Percentiles rank a stretch among this genome's conserved stretches.
phyloP scores from a whole-genome alignment of 2,888 invertebrate species.

The Odontocolon sp. region DNA sequence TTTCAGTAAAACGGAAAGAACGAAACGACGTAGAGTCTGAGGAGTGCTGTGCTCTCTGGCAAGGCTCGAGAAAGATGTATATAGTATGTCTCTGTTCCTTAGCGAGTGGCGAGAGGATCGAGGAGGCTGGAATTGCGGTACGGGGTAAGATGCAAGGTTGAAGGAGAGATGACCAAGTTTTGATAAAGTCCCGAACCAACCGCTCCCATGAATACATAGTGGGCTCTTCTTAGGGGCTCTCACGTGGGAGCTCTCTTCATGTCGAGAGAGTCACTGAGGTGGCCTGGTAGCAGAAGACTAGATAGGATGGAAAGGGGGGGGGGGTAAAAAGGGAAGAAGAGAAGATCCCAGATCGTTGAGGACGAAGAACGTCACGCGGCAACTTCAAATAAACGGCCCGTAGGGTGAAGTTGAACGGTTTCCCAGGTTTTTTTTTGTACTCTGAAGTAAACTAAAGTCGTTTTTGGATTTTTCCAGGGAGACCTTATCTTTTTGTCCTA shows the following conservation, averaged over 20 bases:
- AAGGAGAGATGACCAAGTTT: slow-evolving; percentile 70
- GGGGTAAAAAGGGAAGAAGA: background rate
- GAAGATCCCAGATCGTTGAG: background rate
- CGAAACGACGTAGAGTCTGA: slow-evolving; percentile 37
- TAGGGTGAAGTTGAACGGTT: no score
- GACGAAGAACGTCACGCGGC: slow-evolving; percentile 6
- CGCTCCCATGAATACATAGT: slow-evolving; percentile 71
- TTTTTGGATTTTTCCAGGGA: no score
- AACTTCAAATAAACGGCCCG: background rate
- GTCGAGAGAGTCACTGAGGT: background rate
- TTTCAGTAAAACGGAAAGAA: slow-evolving; percentile 34
- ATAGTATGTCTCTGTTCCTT: slow-evolving; percentile 28
- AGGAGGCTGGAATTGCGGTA: background rate
- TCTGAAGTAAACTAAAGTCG: no score
- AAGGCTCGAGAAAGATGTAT: slow-evolving; percentile 6
- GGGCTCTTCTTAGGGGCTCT: slow-evolving; percentile 38
- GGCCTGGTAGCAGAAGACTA: background rate
- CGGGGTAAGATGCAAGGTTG: slow-evolving; percentile 9
- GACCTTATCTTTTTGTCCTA: no score
- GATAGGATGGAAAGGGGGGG: no score
- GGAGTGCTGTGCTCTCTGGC: slow-evolving; percentile 17
- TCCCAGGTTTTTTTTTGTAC: no score
- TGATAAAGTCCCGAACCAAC: slow-evolving; percentile 68
- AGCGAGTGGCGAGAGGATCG: background rate
- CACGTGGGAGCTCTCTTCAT: slow-evolving; percentile 17